These are phyloP conservation scores for Sinelater perroti DNA, from an alignment of 2,888 invertebrate species.

Conservation along the genomic window DNA sequence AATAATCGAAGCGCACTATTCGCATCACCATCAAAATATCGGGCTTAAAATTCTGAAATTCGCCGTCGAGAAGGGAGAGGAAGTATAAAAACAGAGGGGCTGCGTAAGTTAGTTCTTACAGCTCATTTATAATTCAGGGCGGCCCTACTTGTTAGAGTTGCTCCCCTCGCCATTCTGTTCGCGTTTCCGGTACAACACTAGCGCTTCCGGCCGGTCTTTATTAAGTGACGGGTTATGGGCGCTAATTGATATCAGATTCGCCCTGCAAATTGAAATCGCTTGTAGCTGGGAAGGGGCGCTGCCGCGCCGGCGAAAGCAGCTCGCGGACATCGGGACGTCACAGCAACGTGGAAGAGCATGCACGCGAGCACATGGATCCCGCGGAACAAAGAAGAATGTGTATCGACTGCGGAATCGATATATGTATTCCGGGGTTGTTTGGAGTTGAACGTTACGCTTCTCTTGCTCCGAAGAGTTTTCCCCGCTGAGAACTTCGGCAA, in stretches of 20 bases:
- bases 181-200: constrained; percentile 56
- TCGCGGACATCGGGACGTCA: neutral
- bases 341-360: neutral
- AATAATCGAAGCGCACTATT: constrained; percentile 40
- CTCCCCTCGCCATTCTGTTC: constrained; percentile 49
- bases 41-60: constrained; percentile 58
- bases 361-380: constrained; percentile 15
- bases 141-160: constrained; percentile 50
- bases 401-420: constrained; percentile 29
- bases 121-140: constrained; percentile 61
- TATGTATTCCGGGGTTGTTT: constrained; percentile 24
- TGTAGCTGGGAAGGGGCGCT: constrained; percentile 22
- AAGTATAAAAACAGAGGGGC: constrained; percentile 56
- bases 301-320: neutral
- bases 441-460: constrained; percentile 15
- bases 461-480: constrained; percentile 23
- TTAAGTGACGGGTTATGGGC: constrained; percentile 47
- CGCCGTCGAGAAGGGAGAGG: constrained; percentile 50
- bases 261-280: constrained; percentile 47
- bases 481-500: constrained; percentile 25
- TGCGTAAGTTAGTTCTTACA: constrained; percentile 63
- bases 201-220: constrained; percentile 54
- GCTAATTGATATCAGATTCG: constrained; percentile 48
- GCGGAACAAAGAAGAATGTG: constrained; percentile 26
- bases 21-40: constrained; percentile 49